Conservation (phyloP, 2,888 invertebrate genomes). For the Sesia bembeciformis region DNA sequence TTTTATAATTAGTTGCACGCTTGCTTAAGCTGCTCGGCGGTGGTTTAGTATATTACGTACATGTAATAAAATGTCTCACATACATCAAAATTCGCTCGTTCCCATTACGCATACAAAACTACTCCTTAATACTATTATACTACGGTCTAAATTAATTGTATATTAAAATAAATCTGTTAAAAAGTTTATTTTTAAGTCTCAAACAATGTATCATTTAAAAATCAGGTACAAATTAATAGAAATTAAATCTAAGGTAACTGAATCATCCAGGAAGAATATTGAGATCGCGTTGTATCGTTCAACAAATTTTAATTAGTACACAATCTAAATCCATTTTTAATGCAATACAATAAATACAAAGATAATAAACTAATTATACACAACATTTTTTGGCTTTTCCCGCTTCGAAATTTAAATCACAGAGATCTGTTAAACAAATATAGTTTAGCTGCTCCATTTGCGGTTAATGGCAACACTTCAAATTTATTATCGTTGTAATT, state of each 20-base stretch:
- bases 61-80: conserved; percentile 36
- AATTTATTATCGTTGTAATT: too few species aligned
- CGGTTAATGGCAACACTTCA: neutral
- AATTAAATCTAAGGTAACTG: conserved; percentile 70
- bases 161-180: conserved; percentile 60
- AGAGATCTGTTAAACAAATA: conserved; percentile 23
- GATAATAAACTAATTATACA: conserved; percentile 33
- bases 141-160: conserved; percentile 33
- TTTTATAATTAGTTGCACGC: conserved; percentile 56
- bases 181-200: conserved; percentile 55
- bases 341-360: conserved; percentile 29
- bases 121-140: conserved; percentile 32
- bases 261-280: conserved; percentile 58
- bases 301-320: conserved; percentile 12
- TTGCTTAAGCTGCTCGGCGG: conserved; percentile 64
- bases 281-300: conserved; percentile 49
- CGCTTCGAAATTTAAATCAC: conserved; percentile 61
- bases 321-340: conserved; percentile 23
- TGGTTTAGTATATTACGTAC: conserved; percentile 54
- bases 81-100: conserved; percentile 58
- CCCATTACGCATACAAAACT: conserved; percentile 34
- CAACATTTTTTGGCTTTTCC: conserved; percentile 62
- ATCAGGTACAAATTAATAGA: conserved; percentile 71
- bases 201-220: conserved; percentile 21
- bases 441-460: too few species aligned